A percentile compares a stretch with the other conserved stretches of the same genome.
These are phyloP conservation scores for Liparis tanakae DNA, from an alignment of 2,797 vertebrate species.

Conservation along the genomic window DNA sequence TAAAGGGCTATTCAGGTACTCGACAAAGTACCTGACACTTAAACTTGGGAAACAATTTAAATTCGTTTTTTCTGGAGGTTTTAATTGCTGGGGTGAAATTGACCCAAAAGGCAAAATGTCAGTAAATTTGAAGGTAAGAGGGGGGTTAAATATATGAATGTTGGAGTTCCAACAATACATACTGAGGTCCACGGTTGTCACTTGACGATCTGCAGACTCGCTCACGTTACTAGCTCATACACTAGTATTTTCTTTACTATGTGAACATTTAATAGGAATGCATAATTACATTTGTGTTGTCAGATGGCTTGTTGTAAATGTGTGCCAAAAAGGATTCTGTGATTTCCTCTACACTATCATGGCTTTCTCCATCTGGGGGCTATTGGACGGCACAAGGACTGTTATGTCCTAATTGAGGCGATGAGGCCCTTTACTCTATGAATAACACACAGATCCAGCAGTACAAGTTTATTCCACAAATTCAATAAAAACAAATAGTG, in stretches of 20 bases:
- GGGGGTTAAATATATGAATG: background rate
- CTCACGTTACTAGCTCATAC: background rate
- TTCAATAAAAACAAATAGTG: background rate
- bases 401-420: background rate
- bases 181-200: background rate
- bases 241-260: background rate
- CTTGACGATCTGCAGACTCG: background rate
- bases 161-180: too few relatives aligned
- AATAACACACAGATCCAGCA: background rate
- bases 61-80: too few relatives aligned
- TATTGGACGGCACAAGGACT: background rate
- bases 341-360: background rate
- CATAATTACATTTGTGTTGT: background rate
- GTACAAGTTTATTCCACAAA: conserved; percentile 38
- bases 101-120: too few relatives aligned
- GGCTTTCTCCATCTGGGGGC: too few relatives aligned
- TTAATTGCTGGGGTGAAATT: too few relatives aligned
- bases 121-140: too few relatives aligned
- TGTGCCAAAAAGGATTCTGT: background rate
- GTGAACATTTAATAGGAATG: background rate
- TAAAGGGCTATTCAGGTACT: too few relatives aligned
- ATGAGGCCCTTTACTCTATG: conserved; percentile 45
- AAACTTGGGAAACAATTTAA: too few relatives aligned
- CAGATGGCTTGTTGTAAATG: background rate
- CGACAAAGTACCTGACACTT: too few relatives aligned